Evolutionary conservation across 2,113 vertebrate species (phyloP).

Genomic region (Perca flavescens): DNA sequence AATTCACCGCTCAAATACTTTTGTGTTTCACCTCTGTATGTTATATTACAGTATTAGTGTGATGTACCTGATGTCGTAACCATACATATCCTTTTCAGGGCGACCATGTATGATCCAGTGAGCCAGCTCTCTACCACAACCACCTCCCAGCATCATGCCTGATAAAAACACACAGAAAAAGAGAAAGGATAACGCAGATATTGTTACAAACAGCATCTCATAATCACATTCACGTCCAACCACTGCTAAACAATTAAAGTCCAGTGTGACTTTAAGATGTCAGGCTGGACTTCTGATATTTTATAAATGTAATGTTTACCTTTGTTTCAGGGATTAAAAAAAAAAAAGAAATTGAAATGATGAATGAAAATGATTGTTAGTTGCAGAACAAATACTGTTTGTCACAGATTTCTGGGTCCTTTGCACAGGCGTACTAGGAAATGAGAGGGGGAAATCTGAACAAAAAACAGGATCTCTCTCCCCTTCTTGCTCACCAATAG

Average conservation of each 20-base stretch:
- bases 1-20: background rate
- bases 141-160: conserved; percentile 99
- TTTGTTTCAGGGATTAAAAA: background rate
- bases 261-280: background rate
- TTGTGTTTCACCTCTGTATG: background rate
- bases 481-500: background rate
- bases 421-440: background rate
- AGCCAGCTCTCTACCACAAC: conserved; percentile 94
- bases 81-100: conserved; percentile 96
- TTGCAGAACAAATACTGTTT: background rate
- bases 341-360: no score
- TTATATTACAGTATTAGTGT: background rate
- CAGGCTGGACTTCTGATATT: background rate
- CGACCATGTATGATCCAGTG: conserved; percentile 93
- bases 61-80: conserved; percentile 93
- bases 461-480: background rate
- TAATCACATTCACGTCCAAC: no score
- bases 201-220: background rate
- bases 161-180: conserved; percentile 21
- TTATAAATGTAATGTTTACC: background rate
- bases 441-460: conserved; percentile 2
- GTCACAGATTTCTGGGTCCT: background rate
- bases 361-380: background rate
- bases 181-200: background rate
- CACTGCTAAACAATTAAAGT: background rate